Base-by-base conservation (phyloP, 2,113 vertebrate species). In the Cephalopholis sonnerati region DNA sequence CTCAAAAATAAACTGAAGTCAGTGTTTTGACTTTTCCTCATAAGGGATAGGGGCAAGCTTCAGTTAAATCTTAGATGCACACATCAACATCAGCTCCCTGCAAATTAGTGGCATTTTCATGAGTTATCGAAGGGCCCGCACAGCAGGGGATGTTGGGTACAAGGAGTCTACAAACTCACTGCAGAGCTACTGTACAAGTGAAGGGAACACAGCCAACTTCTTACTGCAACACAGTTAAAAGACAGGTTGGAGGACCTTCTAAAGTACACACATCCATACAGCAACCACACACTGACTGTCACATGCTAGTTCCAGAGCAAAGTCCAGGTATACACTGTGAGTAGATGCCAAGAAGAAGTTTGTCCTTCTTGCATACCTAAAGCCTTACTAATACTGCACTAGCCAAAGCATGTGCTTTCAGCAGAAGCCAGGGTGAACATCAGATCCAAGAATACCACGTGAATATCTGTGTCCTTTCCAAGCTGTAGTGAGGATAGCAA, bases 371-470 rank as follows among this genome's bases (percentile, higher is more conserved):
- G 44, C 82, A 86, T 80, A 83, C 69, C 84, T 79, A 48, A 79
- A 84, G 69, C 25, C 20, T 77, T 65, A 69, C 76, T 82, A 79
- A 81, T 77, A 53, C 57, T 77, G 74, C 74, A 77, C 69, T 17
- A 51, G 63, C 62, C 69, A 82, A 46, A 66, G 44, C 88, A 24
- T 69, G 74, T 80, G 79, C 67, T 61, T 79, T 74, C 61, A 74
- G 58, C 18, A 57, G 36, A 72, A 79, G 67, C 78, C 63, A 80
- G 74, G 29, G 73, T 12, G 18, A 65, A 78, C 53, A 53, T 57
- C 68, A 73, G 76, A 79, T 88, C 70, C 76, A 64, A 86, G 58
- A 86, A 72, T 32, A 61, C 62, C 73, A 82, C 4, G 54, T 71
- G 68, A 82, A 70, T 82, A 22, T 20, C 22, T 70, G 53, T 54